Conservation (phyloP, 2,888 invertebrate species). For the Mylabris sibirica region DNA sequence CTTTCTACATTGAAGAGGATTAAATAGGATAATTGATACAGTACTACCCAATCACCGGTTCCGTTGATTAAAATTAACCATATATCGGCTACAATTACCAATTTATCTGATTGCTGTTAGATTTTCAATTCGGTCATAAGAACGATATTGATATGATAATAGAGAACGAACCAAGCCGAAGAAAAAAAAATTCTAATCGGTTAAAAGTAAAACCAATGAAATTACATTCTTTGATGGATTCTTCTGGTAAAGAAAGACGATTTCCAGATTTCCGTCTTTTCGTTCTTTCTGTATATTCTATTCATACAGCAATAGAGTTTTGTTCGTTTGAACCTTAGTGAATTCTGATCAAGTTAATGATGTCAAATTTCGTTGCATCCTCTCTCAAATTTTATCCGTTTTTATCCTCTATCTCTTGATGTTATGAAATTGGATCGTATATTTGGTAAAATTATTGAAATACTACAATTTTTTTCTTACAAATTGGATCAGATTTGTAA, state of each 20-base stretch:
- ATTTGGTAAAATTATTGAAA: background rate
- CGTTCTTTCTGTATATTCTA: background rate
- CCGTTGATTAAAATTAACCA: constrained; percentile 45
- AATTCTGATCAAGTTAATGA: background rate
- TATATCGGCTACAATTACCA: constrained; percentile 41
- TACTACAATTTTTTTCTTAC: background rate
- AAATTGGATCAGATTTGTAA: background rate
- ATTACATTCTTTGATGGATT: background rate
- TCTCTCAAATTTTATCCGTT: background rate
- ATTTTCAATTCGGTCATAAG: background rate
- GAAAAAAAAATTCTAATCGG: background rate
- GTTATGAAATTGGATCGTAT: background rate
- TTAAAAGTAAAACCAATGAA: background rate
- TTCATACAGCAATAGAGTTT: background rate
- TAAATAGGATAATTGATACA: constrained; percentile 31
- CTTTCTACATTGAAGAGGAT: constrained; percentile 19
- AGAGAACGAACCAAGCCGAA: background rate
- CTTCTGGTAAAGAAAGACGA: background rate
- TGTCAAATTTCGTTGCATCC: background rate
- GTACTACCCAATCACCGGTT: constrained; percentile 39
- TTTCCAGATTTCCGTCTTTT: background rate
- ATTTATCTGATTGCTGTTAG: constrained; percentile 1
- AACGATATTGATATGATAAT: background rate
- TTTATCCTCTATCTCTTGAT: background rate
- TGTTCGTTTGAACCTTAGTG: background rate